These are phyloP conservation scores for Byasa hedistus DNA, from an alignment of 2,888 invertebrate genomes.

Conservation along the genomic window DNA sequence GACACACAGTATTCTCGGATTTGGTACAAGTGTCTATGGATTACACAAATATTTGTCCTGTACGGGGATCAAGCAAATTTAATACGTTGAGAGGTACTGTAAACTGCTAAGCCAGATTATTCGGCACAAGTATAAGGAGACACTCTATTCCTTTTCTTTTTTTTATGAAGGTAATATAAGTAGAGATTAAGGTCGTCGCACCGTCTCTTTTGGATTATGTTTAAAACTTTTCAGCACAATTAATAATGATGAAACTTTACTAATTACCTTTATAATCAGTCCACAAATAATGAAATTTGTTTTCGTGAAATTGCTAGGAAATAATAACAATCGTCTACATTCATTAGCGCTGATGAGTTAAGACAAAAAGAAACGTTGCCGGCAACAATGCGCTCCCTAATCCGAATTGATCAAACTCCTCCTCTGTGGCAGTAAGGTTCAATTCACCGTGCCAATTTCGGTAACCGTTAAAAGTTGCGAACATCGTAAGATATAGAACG, in stretches of 20 bases:
- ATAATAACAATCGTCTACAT: background rate
- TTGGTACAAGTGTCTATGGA: background rate
- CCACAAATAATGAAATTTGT: too few relatives aligned
- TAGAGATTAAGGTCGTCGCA: too few relatives aligned
- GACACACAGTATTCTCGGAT: background rate
- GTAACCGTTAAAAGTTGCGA: constrained; percentile 1
- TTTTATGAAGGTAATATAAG: too few relatives aligned
- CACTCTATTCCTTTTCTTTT: background rate
- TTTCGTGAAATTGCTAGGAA: too few relatives aligned
- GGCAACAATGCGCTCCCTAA: constrained; percentile 7
- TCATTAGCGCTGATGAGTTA: background rate
- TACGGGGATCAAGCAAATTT: background rate
- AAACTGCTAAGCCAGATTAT: background rate
- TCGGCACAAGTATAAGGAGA: background rate
- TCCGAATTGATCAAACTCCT: constrained; percentile 17
- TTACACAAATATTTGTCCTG: background rate
- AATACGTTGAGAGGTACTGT: background rate
- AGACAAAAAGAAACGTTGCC: background rate
- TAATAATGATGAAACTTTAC: too few relatives aligned
- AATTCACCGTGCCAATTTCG: constrained; percentile 5
- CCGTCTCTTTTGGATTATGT: too few relatives aligned
- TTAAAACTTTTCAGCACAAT: too few relatives aligned
- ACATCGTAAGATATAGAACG: constrained; percentile 3
- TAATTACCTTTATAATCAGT: too few relatives aligned
- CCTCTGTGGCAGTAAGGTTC: background rate